phyloP scores from a whole-genome alignment of 2,888 invertebrate genomes.

The Eristalinus sepulchralis region DNA sequence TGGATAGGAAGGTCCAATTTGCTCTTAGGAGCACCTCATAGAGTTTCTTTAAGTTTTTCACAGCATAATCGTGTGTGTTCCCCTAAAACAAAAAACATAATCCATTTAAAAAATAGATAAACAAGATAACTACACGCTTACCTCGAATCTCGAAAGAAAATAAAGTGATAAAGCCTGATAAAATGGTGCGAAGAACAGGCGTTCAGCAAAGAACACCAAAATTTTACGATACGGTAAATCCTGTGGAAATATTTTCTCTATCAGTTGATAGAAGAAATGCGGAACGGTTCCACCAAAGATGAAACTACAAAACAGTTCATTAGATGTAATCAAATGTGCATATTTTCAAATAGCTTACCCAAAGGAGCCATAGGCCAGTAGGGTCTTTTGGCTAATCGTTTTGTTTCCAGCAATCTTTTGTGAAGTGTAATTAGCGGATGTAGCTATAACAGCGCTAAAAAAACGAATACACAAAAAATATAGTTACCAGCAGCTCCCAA shows the following conservation, averaged over 20 bases:
- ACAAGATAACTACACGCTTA: slow-evolving; percentile 70
- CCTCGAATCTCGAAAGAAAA: slow-evolving; percentile 87
- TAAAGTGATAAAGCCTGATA: slow-evolving; percentile 89
- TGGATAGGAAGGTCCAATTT: slow-evolving; percentile 89
- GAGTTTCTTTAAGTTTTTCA: slow-evolving; percentile 84
- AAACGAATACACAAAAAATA: slow-evolving; percentile 39
- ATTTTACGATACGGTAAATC: slow-evolving; percentile 83
- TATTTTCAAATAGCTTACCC: slow-evolving; percentile 82
- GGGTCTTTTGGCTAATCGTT: slow-evolving; percentile 84
- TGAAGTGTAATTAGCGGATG: slow-evolving; percentile 87
- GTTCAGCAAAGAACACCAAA: slow-evolving; percentile 86
- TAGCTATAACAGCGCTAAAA: slow-evolving; percentile 87
- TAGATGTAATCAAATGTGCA: not conserved
- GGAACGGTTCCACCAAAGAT: slow-evolving; percentile 91
- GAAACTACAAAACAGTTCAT: slow-evolving; percentile 81
- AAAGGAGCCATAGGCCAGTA: slow-evolving; percentile 88
- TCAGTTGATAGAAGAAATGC: slow-evolving; percentile 87
- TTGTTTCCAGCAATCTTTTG: slow-evolving; percentile 87
- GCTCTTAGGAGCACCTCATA: slow-evolving; percentile 86
- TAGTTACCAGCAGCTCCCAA: slow-evolving; percentile 9
- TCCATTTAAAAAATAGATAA: not conserved
- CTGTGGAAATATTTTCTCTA: slow-evolving; percentile 84
- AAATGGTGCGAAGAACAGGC: slow-evolving; percentile 87
- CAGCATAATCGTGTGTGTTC: slow-evolving; percentile 85
- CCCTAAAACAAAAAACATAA: slow-evolving; percentile 81